Evolutionary conservation across 2,113 vertebrate species (phyloP), one percentile per base, ranked within the genome.

Genomic region (Struthidea cinerea): DNA sequence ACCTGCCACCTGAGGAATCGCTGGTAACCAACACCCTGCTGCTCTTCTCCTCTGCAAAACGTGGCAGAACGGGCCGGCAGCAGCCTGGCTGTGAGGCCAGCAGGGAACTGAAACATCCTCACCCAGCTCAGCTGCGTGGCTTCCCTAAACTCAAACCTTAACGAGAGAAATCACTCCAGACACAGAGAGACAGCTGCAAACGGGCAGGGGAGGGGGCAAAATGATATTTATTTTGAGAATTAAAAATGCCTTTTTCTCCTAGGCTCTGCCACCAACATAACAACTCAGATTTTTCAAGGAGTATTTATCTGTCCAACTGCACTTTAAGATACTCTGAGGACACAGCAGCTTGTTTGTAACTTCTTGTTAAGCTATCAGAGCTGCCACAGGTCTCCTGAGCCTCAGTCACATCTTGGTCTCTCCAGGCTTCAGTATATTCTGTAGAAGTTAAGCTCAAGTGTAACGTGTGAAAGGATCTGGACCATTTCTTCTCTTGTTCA

Each of bases 141-240:
- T 80, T 56, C 61, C 87, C 92, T 7, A 46, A 78, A 63, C 11
- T 56, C 74, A 68, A 78, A n/a, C 50, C 1, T 0, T 6, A 61
- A 30, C 0, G 0, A 76, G 6, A 63, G 28, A 57, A n/a, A n/a
- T 7, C 0, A 0, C 76, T 68, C 4, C 19, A 75, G 81, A 52
- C 20, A 24, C 27, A 23, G 21, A 37, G 24, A 53, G 6, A 28
- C 65, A 94, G 61, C 83, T 93, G 84, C 71, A 39, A 41, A 28
- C 0, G 0, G 39, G 20, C 27, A 11, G 7, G 14, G 11, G 9
- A n/a, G 3, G 3, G 6, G 20, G 6, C 1, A 3, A n/a, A 39
- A 14, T 18, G 15, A 0, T 9, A 13, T 33, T 65, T 46, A 24
- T 17, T 53, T 11, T 16, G 21, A 41, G 28, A 79, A 79, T 33